Evolutionary conservation across 2,888 invertebrate species (phyloP), one percentile per base, ranked within the genome.

Genomic region (Listrodromus nycthemerus): DNA sequence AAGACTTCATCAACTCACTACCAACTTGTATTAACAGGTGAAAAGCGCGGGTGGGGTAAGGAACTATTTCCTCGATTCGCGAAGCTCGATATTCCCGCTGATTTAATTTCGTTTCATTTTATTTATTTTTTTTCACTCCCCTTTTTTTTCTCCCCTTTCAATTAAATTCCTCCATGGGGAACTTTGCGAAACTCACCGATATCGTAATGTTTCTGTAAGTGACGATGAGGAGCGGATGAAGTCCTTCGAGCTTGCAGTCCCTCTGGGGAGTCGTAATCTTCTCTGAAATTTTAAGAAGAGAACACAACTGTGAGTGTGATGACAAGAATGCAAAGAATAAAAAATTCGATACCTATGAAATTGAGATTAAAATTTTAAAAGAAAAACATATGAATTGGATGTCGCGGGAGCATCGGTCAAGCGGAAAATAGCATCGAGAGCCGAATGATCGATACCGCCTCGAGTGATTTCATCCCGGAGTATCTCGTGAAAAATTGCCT

Each of bases 121-220:
- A 33, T 33, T 33, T 33, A 33, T 8, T 27, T 55, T 69, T 58
- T 30, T 30, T 5, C 16, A 10, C 41, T 1, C 5, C 48, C 45
- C 1, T 16, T 0, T 27, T 63, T 45, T 48, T 41, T 7, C 24
- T 21, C 48, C 52, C 7, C 13, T 33, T 19, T 5, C 37, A 27
- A 5, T 33, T 48, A 63, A 63, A 30, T 27, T 65, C 65, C 50
- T 66, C 86, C 6, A 1, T 24, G 27, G 2, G 3, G 6, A 27
- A 61, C 10, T 27, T 61, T 27, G 27, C 2, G 27, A 27, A n/a
- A 89, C 91, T 92, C 86, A 94, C 94, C 86, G 92, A 92, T 88
- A 94, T 91, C 76, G 94, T 93, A 85, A 93, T 91, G 79, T 94
- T 93, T 87, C 93, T 93, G 89, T 94, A 94, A 37, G 94, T 94